phyloP scores from a whole-genome alignment of 2,888 invertebrate species.

The Drosophila robusta region DNA sequence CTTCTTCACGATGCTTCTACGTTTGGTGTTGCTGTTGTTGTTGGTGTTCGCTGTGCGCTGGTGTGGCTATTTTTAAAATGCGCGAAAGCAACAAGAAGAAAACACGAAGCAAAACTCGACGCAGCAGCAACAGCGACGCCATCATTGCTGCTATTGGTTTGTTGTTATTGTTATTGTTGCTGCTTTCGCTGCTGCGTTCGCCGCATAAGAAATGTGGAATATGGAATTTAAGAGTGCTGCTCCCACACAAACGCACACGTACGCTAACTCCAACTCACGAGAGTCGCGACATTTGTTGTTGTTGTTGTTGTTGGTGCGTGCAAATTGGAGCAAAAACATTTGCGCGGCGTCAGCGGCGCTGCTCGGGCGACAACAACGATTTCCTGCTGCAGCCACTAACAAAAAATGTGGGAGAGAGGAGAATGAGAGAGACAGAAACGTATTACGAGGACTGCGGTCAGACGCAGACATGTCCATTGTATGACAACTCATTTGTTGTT shows the following conservation, averaged over 20 bases:
- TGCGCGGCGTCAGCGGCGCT: constrained; percentile 33
- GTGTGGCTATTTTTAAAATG: constrained; percentile 75
- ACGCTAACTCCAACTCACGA: constrained; percentile 2
- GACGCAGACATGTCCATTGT: constrained; percentile 48
- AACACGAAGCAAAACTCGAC: constrained; percentile 58
- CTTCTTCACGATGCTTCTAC: constrained; percentile 31
- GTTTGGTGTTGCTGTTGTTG: constrained; percentile 55
- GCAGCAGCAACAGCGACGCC: constrained; percentile 62
- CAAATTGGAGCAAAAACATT: constrained; percentile 71
- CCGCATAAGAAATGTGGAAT: constrained; percentile 67
- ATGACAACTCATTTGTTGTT: constrained; percentile 73
- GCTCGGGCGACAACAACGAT: constrained; percentile 52
- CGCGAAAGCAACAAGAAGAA: constrained; percentile 67
- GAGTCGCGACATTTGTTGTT: background rate
- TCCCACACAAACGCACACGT: constrained; percentile 44
- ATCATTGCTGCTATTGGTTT: constrained; percentile 59
- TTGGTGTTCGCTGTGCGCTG: constrained; percentile 54
- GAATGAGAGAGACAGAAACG: constrained; percentile 7
- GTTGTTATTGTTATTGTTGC: constrained; percentile 47
- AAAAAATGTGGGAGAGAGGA: background rate
- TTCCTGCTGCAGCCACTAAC: constrained; percentile 62
- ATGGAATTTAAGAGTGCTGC: constrained; percentile 66
- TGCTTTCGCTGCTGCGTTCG: constrained; percentile 42
- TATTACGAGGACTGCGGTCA: constrained; percentile 4
- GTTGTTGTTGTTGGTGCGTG: constrained; percentile 49